A percentile compares a stretch with the other conserved stretches of the same genome.
Conservation (phyloP, 2,113 vertebrate species). For the Columbina picui region DNA sequence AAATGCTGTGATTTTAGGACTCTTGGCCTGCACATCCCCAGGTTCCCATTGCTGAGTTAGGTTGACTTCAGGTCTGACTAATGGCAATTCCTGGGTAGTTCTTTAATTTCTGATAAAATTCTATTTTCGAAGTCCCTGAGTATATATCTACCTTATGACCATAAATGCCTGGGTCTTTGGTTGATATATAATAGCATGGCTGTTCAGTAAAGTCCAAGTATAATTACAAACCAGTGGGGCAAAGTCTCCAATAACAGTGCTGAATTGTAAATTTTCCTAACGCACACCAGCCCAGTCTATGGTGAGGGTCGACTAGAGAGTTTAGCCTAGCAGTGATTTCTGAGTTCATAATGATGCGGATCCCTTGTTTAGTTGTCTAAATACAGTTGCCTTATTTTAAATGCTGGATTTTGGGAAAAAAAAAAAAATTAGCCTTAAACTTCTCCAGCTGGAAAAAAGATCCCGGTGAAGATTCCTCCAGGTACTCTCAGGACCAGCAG, state of each 20-base stretch:
- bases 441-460: conserved; percentile 24
- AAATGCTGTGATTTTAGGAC: not conserved
- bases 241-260: not conserved
- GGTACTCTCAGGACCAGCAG: not conserved
- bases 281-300: not conserved
- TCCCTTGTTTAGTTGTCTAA: not conserved
- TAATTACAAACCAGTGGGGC: not conserved
- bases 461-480: not conserved
- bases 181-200: not conserved
- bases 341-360: not conserved
- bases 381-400: not conserved
- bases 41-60: not conserved
- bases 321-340: not conserved
- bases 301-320: not conserved
- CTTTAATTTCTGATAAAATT: not conserved
- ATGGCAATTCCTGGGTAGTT: not conserved
- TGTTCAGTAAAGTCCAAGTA: not conserved
- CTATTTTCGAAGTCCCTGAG: not conserved
- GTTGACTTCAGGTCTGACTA: not conserved
- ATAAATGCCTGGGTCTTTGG: not conserved
- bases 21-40: not conserved
- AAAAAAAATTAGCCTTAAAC: conserved; percentile 26
- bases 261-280: not conserved
- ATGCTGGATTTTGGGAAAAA: not conserved
- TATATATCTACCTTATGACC: not conserved